A percentile compares a stretch with the other conserved stretches of the same genome.
Conservation (phyloP, 1,140 invertebrate genomes). For the Armadillidium nasatum region DNA sequence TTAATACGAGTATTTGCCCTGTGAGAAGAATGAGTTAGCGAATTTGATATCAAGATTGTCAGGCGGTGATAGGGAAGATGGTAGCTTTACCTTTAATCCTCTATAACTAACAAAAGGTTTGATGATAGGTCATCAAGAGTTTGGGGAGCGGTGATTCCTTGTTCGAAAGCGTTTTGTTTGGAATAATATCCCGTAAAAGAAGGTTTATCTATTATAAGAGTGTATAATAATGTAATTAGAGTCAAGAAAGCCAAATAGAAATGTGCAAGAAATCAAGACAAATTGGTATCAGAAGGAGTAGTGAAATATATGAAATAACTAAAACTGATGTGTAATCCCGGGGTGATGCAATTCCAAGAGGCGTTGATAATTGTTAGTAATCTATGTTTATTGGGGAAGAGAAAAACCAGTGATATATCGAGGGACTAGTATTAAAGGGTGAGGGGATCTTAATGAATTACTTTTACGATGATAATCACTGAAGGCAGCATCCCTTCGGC, state of each 20-base stretch:
- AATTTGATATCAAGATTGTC: neutral
- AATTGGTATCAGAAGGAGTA: neutral
- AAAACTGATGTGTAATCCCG: neutral
- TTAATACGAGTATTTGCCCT: neutral
- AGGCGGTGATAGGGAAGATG: neutral
- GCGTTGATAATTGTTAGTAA: neutral
- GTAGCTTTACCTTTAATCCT: too few relatives aligned
- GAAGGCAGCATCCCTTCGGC: too few relatives aligned
- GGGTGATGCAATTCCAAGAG: neutral
- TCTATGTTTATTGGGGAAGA: neutral
- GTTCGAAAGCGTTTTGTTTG: neutral
- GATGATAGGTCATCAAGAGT: too few relatives aligned
- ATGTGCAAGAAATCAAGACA: neutral
- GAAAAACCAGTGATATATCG: constrained; percentile 7
- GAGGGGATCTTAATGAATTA: neutral
- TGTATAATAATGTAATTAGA: too few relatives aligned
- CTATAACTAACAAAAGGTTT: too few relatives aligned
- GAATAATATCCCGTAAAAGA: too few relatives aligned
- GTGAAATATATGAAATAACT: neutral
- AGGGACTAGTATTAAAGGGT: neutral
- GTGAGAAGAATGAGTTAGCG: constrained; percentile 6
- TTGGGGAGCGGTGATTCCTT: neutral
- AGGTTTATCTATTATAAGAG: neutral
- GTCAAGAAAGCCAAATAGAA: too few relatives aligned
- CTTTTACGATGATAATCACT: neutral